A percentile compares a stretch with the other conserved stretches of the same genome.
These are phyloP conservation scores for Lepus oiostolus DNA, from an alignment of 2,797 vertebrate genomes.

Conservation along the genomic window DNA sequence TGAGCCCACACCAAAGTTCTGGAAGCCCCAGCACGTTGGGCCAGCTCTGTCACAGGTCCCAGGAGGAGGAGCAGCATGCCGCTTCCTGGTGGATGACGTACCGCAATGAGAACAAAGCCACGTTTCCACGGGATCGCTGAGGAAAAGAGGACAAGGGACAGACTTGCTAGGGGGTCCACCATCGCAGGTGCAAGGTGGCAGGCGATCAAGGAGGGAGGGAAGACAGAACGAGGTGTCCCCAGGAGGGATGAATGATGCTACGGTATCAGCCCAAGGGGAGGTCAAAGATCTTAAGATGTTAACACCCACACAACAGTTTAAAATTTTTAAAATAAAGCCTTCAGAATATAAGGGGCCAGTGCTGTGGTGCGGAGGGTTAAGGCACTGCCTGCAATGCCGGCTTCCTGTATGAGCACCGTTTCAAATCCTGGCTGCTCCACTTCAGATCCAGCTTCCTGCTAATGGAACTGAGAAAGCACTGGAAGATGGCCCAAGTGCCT, in stretches of 20 bases:
- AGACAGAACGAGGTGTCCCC: too few relatives aligned
- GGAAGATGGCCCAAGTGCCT: too few relatives aligned
- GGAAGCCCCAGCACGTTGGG: neutral
- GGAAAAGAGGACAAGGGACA: neutral
- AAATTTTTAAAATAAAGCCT: neutral
- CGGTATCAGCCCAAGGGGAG: neutral
- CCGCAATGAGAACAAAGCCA: fast-evolving
- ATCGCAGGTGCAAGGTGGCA: neutral
- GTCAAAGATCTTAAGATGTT: neutral
- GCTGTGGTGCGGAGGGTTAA: too few relatives aligned
- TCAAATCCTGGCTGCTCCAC: too few relatives aligned
- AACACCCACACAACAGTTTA: neutral
- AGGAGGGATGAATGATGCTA: neutral
- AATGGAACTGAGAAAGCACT: too few relatives aligned
- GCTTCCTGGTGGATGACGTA: neutral
- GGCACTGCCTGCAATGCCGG: too few relatives aligned
- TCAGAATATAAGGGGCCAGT: neutral
- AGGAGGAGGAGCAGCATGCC: neutral
- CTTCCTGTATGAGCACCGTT: too few relatives aligned
- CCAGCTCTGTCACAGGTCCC: neutral
- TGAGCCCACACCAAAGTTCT: neutral
- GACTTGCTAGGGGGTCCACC: neutral
- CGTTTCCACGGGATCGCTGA: neutral
- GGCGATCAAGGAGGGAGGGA: neutral
- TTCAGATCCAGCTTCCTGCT: too few relatives aligned